Conservation (phyloP, 2,888 invertebrate species). For the Clivina fossor region DNA sequence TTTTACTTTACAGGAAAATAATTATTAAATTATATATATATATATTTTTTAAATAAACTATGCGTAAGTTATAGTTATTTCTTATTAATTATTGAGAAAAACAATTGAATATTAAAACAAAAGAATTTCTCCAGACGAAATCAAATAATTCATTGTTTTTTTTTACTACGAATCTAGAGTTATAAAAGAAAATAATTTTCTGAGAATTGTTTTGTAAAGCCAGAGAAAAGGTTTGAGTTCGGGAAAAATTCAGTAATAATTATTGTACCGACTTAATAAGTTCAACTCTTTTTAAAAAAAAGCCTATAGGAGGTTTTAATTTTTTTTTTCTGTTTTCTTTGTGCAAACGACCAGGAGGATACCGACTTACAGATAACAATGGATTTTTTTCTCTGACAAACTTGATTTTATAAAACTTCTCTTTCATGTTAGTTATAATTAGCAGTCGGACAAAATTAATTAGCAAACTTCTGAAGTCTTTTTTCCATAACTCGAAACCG, state of each 20-base stretch:
- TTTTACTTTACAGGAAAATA: no score
- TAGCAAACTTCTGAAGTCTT: constrained; percentile 33
- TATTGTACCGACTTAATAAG: constrained; percentile 26
- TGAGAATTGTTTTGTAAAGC: constrained; percentile 2
- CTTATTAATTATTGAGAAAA: no score
- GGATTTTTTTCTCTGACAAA: constrained; percentile 33
- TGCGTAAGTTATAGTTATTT: no score
- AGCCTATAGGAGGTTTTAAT: constrained; percentile 2
- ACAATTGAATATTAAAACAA: no score
- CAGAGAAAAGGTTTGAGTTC: not conserved
- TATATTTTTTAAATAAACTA: no score
- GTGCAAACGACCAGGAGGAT: constrained; percentile 10
- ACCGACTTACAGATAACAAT: constrained; percentile 33
- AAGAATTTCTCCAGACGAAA: no score
- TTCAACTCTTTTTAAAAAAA: constrained; percentile 25
- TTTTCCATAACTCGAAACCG: constrained; percentile 26
- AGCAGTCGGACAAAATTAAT: constrained; percentile 35
- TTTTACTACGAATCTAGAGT: no score
- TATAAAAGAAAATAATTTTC: no score
- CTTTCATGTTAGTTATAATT: constrained; percentile 35
- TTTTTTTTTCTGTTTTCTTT: constrained; percentile 24
- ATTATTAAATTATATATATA: no score
- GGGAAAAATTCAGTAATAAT: constrained; percentile 12
- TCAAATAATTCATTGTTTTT: no score
- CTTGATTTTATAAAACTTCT: constrained; percentile 35